Evolutionary conservation across 2,113 vertebrate genomes (phyloP), one percentile per base, ranked within the genome.

Genomic region (Oceanodroma tethys): DNA sequence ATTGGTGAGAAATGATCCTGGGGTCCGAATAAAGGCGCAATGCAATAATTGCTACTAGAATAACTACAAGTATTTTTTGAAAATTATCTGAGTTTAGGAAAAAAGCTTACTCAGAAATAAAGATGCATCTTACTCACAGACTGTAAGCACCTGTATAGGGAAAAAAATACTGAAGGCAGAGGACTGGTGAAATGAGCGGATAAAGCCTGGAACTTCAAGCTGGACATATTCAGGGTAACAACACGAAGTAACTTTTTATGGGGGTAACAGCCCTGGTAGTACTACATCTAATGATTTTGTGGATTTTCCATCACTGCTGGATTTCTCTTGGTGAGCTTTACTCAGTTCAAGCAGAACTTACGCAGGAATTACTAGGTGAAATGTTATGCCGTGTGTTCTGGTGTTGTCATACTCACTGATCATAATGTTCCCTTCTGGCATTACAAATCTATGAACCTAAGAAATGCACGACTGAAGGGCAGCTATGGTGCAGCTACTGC

Each of bases 311-410:
- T 68, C 50, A 19, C 45, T 76, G 25, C 43, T 92, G 62, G 62
- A 26, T 95, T 86, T 92, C 58, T 88, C 52, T 90, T 55, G 62
- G 25, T 62, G 76, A 92, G 85, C 38, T 92, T 70, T 88, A 36
- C 38, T 74, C 42, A 50, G 34, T 70, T 90, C 58, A 70, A 83
- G 26, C 50, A 94, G 60, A 87, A 93, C 58, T 87, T 79, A 53
- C 53, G 45, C 78, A 88, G 88, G 93, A 86, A 88, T 88, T 92
- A 86, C 66, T 82, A 93, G 92, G 92, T 97, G 95, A 95, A 95
- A 92, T 93, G 93, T 90, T 93, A 62, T 16, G 50, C 75, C 85
- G 88, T 55, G 67, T 83, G 78, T 71, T 92, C 58, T 3, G 4
- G 74, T 83, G 74, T 92, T 96, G 92, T 95, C 79, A 62, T 68